These are phyloP conservation scores for Patagioenas fasciata DNA, from an alignment of 2,113 vertebrate species.

Conservation along the genomic window DNA sequence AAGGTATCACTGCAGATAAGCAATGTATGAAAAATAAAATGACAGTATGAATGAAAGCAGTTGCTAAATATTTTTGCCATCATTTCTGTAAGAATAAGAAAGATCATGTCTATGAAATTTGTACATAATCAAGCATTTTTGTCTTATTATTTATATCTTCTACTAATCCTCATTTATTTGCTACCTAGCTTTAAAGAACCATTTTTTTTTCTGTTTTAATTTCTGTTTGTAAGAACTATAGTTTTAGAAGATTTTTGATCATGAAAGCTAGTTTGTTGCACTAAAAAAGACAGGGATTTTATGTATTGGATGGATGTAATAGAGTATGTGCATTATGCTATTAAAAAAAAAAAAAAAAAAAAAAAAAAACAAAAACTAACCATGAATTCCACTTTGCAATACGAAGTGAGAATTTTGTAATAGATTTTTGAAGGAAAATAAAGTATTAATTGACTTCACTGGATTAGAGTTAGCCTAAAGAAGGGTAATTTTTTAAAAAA, in stretches of 20 bases:
- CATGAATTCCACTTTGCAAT: background rate
- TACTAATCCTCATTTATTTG: background rate
- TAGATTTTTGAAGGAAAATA: background rate
- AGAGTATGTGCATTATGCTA: background rate
- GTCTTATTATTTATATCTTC: background rate
- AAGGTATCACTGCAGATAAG: background rate
- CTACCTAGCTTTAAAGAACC: background rate
- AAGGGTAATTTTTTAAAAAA: background rate
- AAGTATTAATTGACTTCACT: background rate
- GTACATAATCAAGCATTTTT: background rate
- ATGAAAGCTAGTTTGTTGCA: background rate
- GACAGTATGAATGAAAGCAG: background rate
- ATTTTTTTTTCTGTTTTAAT: background rate
- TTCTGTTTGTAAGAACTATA: background rate
- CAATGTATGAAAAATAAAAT: background rate
- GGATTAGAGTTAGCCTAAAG: background rate
- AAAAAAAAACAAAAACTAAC: too few relatives aligned
- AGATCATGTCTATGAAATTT: background rate
- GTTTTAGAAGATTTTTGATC: background rate
- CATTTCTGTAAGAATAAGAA: background rate
- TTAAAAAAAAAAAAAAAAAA: too few relatives aligned
- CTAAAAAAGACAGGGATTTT: background rate
- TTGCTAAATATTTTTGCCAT: background rate
- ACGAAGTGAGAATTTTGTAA: rapidly evolving
- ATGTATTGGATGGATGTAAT: too few relatives aligned